Evolutionary conservation across 2,797 vertebrate genomes (phyloP).

Genomic region (Huso huso): DNA sequence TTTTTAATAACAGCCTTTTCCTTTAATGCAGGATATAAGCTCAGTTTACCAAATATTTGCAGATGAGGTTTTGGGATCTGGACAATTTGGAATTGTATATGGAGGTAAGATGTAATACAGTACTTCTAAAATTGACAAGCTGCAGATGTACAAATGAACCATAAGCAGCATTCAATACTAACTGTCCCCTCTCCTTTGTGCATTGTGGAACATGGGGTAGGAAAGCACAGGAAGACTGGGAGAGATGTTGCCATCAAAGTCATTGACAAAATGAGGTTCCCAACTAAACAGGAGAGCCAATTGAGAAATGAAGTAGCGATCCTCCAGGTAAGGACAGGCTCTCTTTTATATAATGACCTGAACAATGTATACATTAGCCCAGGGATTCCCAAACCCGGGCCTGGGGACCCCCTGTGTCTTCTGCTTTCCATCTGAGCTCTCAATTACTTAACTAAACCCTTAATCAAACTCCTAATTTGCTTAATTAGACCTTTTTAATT

Average conservation of each 20-base stretch:
- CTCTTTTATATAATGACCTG: not conserved
- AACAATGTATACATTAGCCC: too few species aligned
- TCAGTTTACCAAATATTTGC: conserved; percentile 97
- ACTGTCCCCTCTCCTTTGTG: too few species aligned
- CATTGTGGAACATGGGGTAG: conserved; percentile 37
- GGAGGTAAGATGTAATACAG: conserved; percentile 67
- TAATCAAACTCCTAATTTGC: too few species aligned
- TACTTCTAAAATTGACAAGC: not conserved
- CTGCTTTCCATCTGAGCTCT: too few species aligned
- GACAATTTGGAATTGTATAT: conserved; percentile 95
- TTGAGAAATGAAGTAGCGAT: conserved; percentile 96
- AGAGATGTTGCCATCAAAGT: conserved; percentile 97
- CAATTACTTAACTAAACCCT: too few species aligned
- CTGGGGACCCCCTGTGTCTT: too few species aligned
- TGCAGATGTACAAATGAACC: not conserved
- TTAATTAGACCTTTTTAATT: too few species aligned
- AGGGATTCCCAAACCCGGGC: too few species aligned
- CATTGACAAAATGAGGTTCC: conserved; percentile 97
- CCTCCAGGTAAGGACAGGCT: conserved; percentile 71
- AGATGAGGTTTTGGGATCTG: conserved; percentile 92
- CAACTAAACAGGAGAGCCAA: conserved; percentile 96
- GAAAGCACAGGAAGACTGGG: conserved; percentile 93
- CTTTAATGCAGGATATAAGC: conserved; percentile 77
- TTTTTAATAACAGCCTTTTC: not conserved
- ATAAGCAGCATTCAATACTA: too few species aligned